Evolutionary conservation across 2,888 invertebrate species (phyloP).

Genomic region (Germaria angustata): DNA sequence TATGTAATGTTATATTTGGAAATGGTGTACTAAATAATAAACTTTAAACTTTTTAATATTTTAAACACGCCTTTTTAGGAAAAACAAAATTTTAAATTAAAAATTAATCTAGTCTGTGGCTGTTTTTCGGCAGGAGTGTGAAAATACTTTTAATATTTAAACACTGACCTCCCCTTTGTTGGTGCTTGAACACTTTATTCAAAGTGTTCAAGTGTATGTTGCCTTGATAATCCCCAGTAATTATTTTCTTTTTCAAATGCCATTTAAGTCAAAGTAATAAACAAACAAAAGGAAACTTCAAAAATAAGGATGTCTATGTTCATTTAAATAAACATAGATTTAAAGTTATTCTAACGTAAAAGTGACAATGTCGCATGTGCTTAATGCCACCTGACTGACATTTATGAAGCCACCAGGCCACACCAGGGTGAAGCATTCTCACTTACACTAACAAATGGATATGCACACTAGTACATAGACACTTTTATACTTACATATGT

Average conservation of each 20-base stretch:
- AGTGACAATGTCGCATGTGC: slow-evolving; percentile 61
- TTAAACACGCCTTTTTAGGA: not conserved
- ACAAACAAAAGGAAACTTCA: slow-evolving; percentile 15
- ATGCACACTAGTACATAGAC: not conserved
- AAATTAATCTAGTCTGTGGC: slow-evolving; percentile 1
- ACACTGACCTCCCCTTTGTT: slow-evolving; percentile 1
- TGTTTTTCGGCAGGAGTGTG: not conserved
- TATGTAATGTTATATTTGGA: too few species aligned
- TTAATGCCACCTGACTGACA: slow-evolving; percentile 68
- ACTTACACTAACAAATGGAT: slow-evolving; percentile 36
- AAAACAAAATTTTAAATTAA: slow-evolving; percentile 16
- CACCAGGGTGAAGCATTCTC: not conserved
- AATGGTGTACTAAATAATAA: slow-evolving; percentile 27
- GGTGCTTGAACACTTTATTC: not conserved
- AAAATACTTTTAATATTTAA: slow-evolving; percentile 33
- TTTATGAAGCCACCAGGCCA: slow-evolving; percentile 63
- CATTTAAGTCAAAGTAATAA: slow-evolving; percentile 61
- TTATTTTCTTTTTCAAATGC: slow-evolving; percentile 62
- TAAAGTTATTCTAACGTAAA: slow-evolving; percentile 39
- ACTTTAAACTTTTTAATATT: slow-evolving; percentile 1
- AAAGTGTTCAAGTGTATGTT: not conserved
- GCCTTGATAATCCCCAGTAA: slow-evolving; percentile 47
- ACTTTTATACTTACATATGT: not conserved
- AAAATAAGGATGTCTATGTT: slow-evolving; percentile 23
- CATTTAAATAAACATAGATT: slow-evolving; percentile 28